Percentiles rank a stretch among this genome's conserved stretches.
Conservation (phyloP, 1,140 invertebrate genomes). For the Sipha flava region DNA sequence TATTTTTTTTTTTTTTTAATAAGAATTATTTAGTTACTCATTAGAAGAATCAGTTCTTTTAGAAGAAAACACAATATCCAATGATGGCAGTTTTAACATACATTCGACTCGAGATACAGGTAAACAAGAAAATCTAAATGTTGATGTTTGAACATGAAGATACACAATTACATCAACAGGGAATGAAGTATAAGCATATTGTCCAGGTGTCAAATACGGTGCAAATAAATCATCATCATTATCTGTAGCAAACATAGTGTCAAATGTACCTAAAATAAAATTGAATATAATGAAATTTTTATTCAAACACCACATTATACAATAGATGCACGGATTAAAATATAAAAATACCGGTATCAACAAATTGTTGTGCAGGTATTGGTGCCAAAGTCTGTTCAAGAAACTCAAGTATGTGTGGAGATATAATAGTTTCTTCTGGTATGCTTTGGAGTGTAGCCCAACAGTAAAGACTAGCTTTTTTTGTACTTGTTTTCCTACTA, state of each 20-base stretch:
- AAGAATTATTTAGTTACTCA: constrained; percentile 22
- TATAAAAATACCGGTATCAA: neutral
- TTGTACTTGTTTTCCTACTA: constrained; percentile 47
- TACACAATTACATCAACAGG: constrained; percentile 98
- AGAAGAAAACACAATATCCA: constrained; percentile 75
- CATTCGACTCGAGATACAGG: constrained; percentile 94
- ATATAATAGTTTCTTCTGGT: constrained; percentile 91
- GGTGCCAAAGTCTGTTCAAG: constrained; percentile 90
- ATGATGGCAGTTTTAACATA: constrained; percentile 86
- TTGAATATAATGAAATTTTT: neutral
- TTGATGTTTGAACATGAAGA: constrained; percentile 94
- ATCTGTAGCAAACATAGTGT: constrained; percentile 41
- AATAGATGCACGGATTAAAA: neutral
- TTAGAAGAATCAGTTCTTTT: constrained; percentile 61
- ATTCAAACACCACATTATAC: neutral
- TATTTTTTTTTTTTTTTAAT: neutral
- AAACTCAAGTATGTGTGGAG: constrained; percentile 88
- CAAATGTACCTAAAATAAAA: constrained; percentile 37
- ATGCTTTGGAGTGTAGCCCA: constrained; percentile 94
- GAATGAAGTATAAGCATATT: constrained; percentile 84
- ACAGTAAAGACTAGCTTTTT: constrained; percentile 87
- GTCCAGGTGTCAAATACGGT: constrained; percentile 51
- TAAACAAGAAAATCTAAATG: constrained; percentile 89
- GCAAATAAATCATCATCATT: constrained; percentile 45
- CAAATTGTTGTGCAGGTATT: constrained; percentile 52